phyloP scores from a whole-genome alignment of 2,888 invertebrate genomes.

The Aphidius colemani region DNA sequence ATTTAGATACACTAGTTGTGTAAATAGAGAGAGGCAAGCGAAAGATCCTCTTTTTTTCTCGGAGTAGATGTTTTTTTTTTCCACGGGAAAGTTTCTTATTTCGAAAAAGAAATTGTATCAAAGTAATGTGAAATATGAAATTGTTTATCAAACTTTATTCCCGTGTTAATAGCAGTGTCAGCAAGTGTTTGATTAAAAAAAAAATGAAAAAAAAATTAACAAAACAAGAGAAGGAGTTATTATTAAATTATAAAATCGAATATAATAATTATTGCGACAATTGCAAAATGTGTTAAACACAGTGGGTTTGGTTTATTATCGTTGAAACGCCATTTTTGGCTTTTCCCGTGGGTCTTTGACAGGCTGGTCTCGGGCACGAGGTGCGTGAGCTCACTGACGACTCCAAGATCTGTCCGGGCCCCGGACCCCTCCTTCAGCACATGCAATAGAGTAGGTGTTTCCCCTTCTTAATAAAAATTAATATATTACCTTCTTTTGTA shows the following conservation, averaged over 20 bases:
- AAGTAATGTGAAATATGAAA: background rate
- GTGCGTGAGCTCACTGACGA: constrained; percentile 51
- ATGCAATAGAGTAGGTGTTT: constrained; percentile 14
- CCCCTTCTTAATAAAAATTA: background rate
- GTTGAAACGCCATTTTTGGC: constrained; percentile 54
- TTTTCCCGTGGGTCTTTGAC: constrained; percentile 35
- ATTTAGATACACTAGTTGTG: background rate
- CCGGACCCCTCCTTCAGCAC: constrained; percentile 34
- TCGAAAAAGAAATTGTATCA: background rate
- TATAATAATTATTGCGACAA: constrained; percentile 5
- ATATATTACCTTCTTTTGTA: background rate
- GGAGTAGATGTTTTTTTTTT: background rate
- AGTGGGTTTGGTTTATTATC: constrained; percentile 32
- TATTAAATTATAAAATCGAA: background rate
- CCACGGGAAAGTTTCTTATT: background rate
- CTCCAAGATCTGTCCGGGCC: constrained; percentile 30
- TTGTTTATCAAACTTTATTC: background rate
- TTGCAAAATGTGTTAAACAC: background rate
- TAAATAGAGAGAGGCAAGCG: no score
- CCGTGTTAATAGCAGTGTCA: constrained; percentile 3
- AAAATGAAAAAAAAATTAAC: background rate
- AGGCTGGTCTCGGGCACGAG: constrained; percentile 43
- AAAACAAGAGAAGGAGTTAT: background rate
- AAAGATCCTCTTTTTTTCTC: background rate
- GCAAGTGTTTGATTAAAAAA: constrained; percentile 3